phyloP scores from a whole-genome alignment of 2,113 vertebrate genomes.

The Lasiurus borealis region DNA sequence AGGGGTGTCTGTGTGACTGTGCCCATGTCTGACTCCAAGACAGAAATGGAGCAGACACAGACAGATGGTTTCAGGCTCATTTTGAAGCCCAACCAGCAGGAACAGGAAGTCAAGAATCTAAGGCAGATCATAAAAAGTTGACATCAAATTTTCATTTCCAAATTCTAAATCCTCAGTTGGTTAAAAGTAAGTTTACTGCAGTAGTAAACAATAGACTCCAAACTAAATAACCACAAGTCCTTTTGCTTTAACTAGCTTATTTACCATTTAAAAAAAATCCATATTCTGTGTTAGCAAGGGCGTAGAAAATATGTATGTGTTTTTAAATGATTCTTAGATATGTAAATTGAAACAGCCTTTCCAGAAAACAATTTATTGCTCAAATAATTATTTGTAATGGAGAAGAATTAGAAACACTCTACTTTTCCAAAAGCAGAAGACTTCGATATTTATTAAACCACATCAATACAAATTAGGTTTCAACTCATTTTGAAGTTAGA shows the following conservation, averaged over 20 bases:
- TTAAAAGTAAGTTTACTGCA: conserved; percentile 17
- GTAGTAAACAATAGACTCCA: background rate
- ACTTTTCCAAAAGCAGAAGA: background rate
- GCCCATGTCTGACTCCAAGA: conserved; percentile 69
- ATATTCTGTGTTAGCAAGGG: background rate
- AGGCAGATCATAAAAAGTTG: conserved; percentile 43
- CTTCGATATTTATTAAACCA: background rate
- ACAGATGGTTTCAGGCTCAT: conserved; percentile 68
- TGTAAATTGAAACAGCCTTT: background rate
- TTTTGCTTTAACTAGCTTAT: background rate
- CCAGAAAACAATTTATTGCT: conserved; percentile 1
- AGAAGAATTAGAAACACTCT: conserved; percentile 45
- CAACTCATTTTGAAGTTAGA: conserved; percentile 43
- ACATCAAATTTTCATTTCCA: conserved; percentile 49
- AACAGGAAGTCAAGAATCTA: conserved; percentile 46
- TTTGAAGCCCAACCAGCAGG: conserved; percentile 52
- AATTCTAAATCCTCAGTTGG: background rate
- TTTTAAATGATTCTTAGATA: background rate
- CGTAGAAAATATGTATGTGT: background rate
- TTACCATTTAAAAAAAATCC: background rate
- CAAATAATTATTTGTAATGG: conserved; percentile 19
- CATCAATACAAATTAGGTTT: conserved; percentile 48
- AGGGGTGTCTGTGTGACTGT: conserved; percentile 76
- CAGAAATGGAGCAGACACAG: conserved; percentile 77
- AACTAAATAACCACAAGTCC: background rate